phyloP scores from a whole-genome alignment of 2,888 invertebrate genomes.

The Amblyjoppa fuscipennis region DNA sequence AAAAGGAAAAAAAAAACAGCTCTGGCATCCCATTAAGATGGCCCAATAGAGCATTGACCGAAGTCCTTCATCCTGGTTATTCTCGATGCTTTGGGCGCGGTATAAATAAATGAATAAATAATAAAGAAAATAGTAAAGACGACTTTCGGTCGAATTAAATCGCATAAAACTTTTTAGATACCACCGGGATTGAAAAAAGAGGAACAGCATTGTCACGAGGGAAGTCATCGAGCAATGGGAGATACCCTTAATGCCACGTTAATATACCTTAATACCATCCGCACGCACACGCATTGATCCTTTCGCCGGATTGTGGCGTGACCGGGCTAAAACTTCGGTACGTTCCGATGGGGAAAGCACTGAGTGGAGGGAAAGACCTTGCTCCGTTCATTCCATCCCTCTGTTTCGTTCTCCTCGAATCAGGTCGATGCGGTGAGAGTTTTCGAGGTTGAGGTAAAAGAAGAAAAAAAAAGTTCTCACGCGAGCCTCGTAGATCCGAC shows the following conservation, averaged over 20 bases:
- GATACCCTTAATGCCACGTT: background rate
- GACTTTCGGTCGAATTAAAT: too few species aligned
- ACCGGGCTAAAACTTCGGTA: background rate
- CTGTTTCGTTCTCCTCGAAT: background rate
- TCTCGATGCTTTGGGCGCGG: too few species aligned
- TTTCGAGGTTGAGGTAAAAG: slow-evolving; percentile 17
- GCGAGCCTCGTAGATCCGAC: background rate
- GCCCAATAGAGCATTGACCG: too few species aligned
- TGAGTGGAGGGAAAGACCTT: background rate
- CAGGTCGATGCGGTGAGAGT: background rate
- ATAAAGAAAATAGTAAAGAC: too few species aligned
- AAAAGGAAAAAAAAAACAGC: too few species aligned
- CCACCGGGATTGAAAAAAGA: too few species aligned
- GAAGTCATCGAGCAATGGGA: too few species aligned
- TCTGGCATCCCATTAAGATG: too few species aligned
- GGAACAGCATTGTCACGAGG: too few species aligned
- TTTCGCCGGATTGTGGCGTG: background rate
- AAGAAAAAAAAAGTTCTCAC: slow-evolving; percentile 17
- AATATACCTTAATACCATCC: background rate
- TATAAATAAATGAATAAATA: too few species aligned
- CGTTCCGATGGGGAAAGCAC: background rate
- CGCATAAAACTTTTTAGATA: too few species aligned
- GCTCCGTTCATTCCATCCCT: slow-evolving; percentile 1
- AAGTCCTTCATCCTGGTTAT: too few species aligned
- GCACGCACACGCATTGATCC: background rate